Evolutionary conservation across 2,797 vertebrate genomes (phyloP), one percentile per base, ranked within the genome.

Genomic region (Diplodus puntazzo): DNA sequence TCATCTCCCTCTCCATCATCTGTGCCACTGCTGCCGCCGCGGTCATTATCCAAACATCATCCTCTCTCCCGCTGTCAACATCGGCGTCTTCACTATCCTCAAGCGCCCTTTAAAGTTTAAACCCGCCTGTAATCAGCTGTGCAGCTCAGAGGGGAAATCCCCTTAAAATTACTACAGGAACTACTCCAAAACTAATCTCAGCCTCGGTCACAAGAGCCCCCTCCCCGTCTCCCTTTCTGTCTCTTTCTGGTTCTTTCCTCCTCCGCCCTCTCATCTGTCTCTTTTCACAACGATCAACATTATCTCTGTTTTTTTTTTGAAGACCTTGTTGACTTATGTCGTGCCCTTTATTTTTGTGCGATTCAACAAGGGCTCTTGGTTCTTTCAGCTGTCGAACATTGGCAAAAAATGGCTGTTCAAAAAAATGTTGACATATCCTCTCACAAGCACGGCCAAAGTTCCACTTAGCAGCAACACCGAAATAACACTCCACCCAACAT

Each of bases 141-240:
- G 83, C 10, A 1, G 78, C 83, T 90, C 78, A 72, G 80, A 62
- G 30, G 80, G 92, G 86, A 92, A 93, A 93, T 90, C 92, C 86
- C 77, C 79, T 76, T 73, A 80, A 90, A 87, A 91, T 91, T 75
- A 87, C 81, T 21, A 50, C 83, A 92, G 88, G 88, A 91, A 89
- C 81, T 42, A 13, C 66, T 87, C 83, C 86, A 87, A 77, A 83
- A 82, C 79, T 75, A 89, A 90, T 93, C 80, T 88, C 50, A 52
- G 34, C 10, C 82, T 73, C 62, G 75, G 58, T 80, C 73, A 59
- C 52, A 80, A 67, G 54, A 67, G 43, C 54, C 45, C 59, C 78
- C 72, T 34, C 63, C 75, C 48, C 79, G 57, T 62, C 69, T 62
- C 67, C 69, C 21, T 25, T 2, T 1, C 23, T 55, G 61, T 73